Evolutionary conservation across 2,888 invertebrate genomes (phyloP).

Genomic region (Melinaea menophilus): DNA sequence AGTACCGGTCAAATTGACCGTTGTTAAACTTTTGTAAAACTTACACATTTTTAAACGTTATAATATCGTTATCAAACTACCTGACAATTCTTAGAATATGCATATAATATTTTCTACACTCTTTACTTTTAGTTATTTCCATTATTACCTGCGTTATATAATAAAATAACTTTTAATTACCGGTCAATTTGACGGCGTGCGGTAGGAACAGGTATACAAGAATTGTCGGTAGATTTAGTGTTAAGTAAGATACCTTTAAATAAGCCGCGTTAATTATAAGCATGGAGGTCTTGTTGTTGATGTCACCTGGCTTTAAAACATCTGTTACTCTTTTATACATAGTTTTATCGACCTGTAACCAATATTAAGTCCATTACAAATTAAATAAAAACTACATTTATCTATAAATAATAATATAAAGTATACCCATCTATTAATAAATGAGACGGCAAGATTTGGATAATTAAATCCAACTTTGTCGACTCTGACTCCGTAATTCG

Average conservation of each 20-base stretch:
- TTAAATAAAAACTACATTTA: not conserved
- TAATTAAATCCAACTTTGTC: conserved; percentile 47
- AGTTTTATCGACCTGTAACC: conserved; percentile 41
- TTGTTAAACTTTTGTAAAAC: no score
- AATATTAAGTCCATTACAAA: not conserved
- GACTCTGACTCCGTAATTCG: conserved; percentile 43
- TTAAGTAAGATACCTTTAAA: conserved; percentile 41
- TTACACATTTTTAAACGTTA: no score
- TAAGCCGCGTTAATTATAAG: conserved; percentile 46
- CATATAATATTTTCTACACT: no score
- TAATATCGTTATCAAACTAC: no score
- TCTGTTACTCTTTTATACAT: conserved; percentile 44
- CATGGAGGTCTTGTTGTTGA: conserved; percentile 45
- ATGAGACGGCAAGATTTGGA: conserved; percentile 39
- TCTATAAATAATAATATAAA: not conserved
- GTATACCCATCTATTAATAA: conserved; percentile 52
- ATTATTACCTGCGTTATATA: no score
- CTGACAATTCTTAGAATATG: no score
- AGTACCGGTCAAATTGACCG: no score
- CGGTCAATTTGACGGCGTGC: no score
- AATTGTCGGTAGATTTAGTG: no score
- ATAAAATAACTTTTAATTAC: no score
- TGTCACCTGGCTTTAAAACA: conserved; percentile 42
- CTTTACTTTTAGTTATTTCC: no score
- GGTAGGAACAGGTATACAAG: no score